phyloP scores from a whole-genome alignment of 1,140 invertebrate genomes.

The Sinonovacula constricta region DNA sequence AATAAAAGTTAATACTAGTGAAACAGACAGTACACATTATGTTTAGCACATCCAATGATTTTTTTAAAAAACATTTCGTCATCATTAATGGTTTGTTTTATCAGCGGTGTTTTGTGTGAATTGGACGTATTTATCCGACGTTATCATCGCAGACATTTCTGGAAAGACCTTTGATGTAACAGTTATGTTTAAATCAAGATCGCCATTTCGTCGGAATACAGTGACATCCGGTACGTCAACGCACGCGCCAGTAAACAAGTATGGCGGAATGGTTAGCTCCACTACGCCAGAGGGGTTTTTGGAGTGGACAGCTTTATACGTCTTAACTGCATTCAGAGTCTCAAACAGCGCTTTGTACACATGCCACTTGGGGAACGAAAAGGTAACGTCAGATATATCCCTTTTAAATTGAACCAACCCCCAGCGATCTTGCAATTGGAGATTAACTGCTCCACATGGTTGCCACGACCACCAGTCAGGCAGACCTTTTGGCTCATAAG shows the following conservation, averaged over 20 bases:
- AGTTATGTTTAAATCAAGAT: too few relatives aligned
- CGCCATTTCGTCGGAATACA: too few relatives aligned
- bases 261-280: slow-evolving; percentile 16
- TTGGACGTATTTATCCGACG: too few relatives aligned
- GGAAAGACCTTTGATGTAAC: too few relatives aligned
- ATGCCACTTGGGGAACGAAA: slow-evolving; percentile 14
- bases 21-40: too few relatives aligned
- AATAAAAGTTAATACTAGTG: too few relatives aligned
- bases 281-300: not conserved
- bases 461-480: slow-evolving; percentile 25
- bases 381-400: not conserved
- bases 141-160: too few relatives aligned
- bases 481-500: not conserved
- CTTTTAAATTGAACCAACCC: slow-evolving; percentile 32
- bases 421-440: slow-evolving; percentile 32
- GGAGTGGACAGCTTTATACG: not conserved
- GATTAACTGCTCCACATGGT: slow-evolving; percentile 14
- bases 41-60: too few relatives aligned
- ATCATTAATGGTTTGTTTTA: too few relatives aligned
- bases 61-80: too few relatives aligned
- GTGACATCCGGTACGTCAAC: slow-evolving; percentile 20
- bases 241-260: slow-evolving; percentile 14
- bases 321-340: not conserved
- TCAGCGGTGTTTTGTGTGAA: too few relatives aligned
- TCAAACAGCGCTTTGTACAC: slow-evolving; percentile 28